Conservation (phyloP, 2,797 vertebrate genomes). For the Psittacula derbiana region DNA sequence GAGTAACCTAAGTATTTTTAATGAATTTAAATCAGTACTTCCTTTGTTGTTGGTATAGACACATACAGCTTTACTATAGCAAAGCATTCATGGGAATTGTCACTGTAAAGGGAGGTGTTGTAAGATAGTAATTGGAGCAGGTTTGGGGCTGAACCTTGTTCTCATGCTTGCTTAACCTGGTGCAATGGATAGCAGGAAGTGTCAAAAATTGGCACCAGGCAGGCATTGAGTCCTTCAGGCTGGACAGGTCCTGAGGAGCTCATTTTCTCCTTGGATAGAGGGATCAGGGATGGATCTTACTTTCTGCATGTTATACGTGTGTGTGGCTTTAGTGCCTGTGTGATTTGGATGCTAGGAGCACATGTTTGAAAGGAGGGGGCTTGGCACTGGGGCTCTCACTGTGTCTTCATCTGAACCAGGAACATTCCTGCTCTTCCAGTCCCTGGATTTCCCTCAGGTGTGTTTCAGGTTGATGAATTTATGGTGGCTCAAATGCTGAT, state of each 20-base stretch:
- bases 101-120: not conserved
- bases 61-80: not conserved
- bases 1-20: not conserved
- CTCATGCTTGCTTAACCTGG: fast-evolving
- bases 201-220: not conserved
- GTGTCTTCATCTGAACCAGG: not conserved
- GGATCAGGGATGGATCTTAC: not conserved
- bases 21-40: not conserved
- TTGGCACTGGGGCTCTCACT: not conserved
- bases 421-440: conserved; percentile 5
- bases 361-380: not conserved
- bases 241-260: not conserved
- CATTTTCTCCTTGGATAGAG: not conserved
- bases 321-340: not conserved
- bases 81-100: not conserved
- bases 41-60: not conserved
- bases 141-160: not conserved
- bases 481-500: not conserved
- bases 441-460: not conserved
- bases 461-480: conserved; percentile 30
- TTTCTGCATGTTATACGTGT: not conserved
- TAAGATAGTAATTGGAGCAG: not conserved
- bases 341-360: not conserved
- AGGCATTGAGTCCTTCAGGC: not conserved
- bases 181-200: not conserved